Evolutionary conservation across 2,797 vertebrate genomes (phyloP), one percentile per base, ranked within the genome.

Genomic region (Chromis chromis): DNA sequence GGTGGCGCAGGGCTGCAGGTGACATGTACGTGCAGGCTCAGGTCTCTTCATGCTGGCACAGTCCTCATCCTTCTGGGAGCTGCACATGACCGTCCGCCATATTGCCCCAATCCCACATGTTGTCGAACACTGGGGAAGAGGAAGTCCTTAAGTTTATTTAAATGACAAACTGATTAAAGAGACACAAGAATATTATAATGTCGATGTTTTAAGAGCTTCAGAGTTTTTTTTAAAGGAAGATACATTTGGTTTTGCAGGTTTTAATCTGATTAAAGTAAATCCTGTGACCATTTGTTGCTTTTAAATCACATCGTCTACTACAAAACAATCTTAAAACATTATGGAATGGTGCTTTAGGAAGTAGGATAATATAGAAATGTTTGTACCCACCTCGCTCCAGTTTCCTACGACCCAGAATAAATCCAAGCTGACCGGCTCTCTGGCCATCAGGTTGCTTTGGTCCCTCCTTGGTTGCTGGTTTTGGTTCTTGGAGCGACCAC

Each of bases 401-500:
- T 97, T 97, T 19, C 96, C 97, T 57, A 95, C 94, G 77, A 95
- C 81, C 98, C 98, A 99, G 85, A 89, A 92, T 1, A 89, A 73
- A 13, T 90, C 90, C 76, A 58, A 72, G 16, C 46, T 89, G 55
- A 87, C 67, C 0, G 68, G 81, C 5, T 60, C 81, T 70, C 79
- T 77, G 79, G 82, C 71, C 64, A 66, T 82, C 55, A 87, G 65
- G 61, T 88, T 87, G 62, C 73, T 83, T 14, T 87, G 81, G 80
- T 85, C 74, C 27, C 68, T 81, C 11, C 85, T 33, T 0, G 83
- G 74, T 70, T 49, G 72, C 68, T 90, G 81, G 0, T 65, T 86
- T 65, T 44, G 89, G 84, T 31, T 67, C 80, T 79, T 89, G 52
- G 28, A 33, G 64, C 9, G 77, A 49, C 56, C 56, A 46, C 71